Evolutionary conservation across 1,140 invertebrate species (phyloP).

Genomic region (Pentalonia nigronervosa): DNA sequence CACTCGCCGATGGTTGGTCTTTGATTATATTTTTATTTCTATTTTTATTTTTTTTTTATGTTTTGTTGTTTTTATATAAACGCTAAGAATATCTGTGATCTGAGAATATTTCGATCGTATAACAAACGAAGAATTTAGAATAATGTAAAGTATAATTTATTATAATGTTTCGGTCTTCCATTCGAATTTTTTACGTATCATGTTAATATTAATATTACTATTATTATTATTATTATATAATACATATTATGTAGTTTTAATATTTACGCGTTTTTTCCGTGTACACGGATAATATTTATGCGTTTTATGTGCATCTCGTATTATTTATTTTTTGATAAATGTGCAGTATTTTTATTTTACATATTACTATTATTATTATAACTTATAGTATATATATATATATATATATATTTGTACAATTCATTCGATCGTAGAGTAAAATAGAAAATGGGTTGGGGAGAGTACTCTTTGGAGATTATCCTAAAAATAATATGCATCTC

Average conservation of each 20-base stretch:
- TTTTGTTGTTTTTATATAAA: slow-evolving; percentile 45
- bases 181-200: slow-evolving; percentile 4
- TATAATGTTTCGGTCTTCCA: background rate
- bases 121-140: slow-evolving; percentile 9
- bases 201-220: slow-evolving; percentile 5
- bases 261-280: background rate
- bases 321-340: slow-evolving; percentile 56
- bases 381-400: background rate
- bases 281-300: background rate
- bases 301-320: slow-evolving; percentile 1
- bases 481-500: background rate
- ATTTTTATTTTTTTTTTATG: slow-evolving; percentile 8
- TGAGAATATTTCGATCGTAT: slow-evolving; percentile 32
- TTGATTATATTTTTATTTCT: background rate
- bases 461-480: background rate
- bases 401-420: background rate
- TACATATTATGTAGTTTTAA: background rate
- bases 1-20: background rate
- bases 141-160: no score
- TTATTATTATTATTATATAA: slow-evolving; percentile 5
- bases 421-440: background rate
- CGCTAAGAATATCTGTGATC: slow-evolving; percentile 49
- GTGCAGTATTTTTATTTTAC: slow-evolving; percentile 14
- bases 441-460: background rate
- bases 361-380: background rate